phyloP scores from a whole-genome alignment of 2,888 invertebrate species.

The Chydorus sphaericus region DNA sequence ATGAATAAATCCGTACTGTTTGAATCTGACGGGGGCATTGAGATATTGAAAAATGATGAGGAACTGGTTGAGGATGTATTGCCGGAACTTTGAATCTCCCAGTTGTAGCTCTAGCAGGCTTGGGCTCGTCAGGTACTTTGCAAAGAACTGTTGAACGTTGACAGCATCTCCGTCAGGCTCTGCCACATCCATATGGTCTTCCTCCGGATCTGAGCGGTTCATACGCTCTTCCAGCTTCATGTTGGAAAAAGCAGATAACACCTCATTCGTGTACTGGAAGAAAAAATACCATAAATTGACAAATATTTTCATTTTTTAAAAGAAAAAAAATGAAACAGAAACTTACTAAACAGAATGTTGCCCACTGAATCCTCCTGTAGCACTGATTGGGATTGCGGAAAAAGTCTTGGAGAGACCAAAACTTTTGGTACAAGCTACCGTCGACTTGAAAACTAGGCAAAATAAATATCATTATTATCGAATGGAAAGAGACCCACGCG shows the following conservation, averaged over 20 bases:
- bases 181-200: slow-evolving; percentile 18
- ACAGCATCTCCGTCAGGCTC: slow-evolving; percentile 13
- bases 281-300: slow-evolving; percentile 13
- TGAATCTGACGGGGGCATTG: slow-evolving; percentile 80
- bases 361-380: slow-evolving; percentile 83
- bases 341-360: slow-evolving; percentile 74
- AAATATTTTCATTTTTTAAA: not conserved
- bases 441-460: slow-evolving; percentile 51
- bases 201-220: slow-evolving; percentile 18
- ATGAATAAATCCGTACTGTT: slow-evolving; percentile 67
- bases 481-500: no score
- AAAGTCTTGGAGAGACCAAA: slow-evolving; percentile 95
- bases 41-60: slow-evolving; percentile 92
- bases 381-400: slow-evolving; percentile 88
- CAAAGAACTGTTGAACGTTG: slow-evolving; percentile 56
- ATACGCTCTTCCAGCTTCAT: slow-evolving; percentile 59
- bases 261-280: slow-evolving; percentile 71
- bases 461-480: no score
- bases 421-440: slow-evolving; percentile 87
- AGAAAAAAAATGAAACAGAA: slow-evolving; percentile 30
- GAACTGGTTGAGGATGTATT: slow-evolving; percentile 89
- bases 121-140: slow-evolving; percentile 94
- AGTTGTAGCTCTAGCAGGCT: slow-evolving; percentile 87
- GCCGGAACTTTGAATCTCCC: slow-evolving; percentile 86
- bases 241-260: slow-evolving; percentile 74